Conservation (phyloP, 1,140 invertebrate genomes). For the Drosophila melanogaster region Release_6_plus_ISO1_MT NT_033779.5:7130501-7131000, state of each 20-base stretch:
- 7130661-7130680: slow-evolving; percentile 73
- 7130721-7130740: slow-evolving; percentile 46
- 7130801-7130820: slow-evolving; percentile 8
- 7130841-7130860: background rate
- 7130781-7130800: slow-evolving; percentile 68
- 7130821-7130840: background rate
- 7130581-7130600: slow-evolving; percentile 72
- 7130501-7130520: slow-evolving; percentile 78
- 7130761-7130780: slow-evolving; percentile 72
- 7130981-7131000: slow-evolving; percentile 7
- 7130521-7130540: slow-evolving; percentile 63
- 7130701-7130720: slow-evolving; percentile 80
- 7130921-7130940: slow-evolving; percentile 71
- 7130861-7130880: slow-evolving; percentile 31
- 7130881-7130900: slow-evolving; percentile 34
- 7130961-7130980: background rate
- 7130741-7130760: slow-evolving; percentile 22
- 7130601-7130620: background rate
- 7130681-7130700: slow-evolving; percentile 80
- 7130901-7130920: slow-evolving; percentile 59
- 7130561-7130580: slow-evolving; percentile 81
- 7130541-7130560: slow-evolving; percentile 75
- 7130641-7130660: slow-evolving; percentile 30
- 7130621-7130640: slow-evolving; percentile 49
- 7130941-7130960: slow-evolving; percentile 29